Conservation (phyloP, 2,888 invertebrate genomes). For the Schrankia costaestrigalis region DNA sequence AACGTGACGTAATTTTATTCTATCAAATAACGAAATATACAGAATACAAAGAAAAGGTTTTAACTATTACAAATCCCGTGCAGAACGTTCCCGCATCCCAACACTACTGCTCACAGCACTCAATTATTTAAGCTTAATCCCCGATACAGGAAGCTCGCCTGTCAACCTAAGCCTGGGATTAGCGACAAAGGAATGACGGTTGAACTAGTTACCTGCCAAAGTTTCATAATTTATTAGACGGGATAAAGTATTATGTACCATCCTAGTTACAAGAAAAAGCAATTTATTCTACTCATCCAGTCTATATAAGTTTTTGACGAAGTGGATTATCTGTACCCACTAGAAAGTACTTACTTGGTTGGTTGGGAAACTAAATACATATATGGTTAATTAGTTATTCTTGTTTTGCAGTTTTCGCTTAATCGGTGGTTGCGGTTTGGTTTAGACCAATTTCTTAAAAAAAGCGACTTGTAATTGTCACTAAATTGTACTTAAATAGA, state of each 20-base stretch:
- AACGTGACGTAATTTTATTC: too few species aligned
- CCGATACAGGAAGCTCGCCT: constrained; percentile 22
- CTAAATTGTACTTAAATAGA: too few species aligned
- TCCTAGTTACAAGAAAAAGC: constrained; percentile 8
- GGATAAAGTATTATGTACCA: constrained; percentile 11
- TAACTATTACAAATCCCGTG: constrained; percentile 3
- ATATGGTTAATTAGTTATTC: too few species aligned
- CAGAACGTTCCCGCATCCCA: constrained; percentile 10
- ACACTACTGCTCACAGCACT: constrained; percentile 22
- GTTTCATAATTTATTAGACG: constrained; percentile 31
- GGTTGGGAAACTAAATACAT: too few species aligned
- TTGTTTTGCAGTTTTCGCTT: too few species aligned
- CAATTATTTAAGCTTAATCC: constrained; percentile 38
- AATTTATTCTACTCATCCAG: constrained; percentile 4
- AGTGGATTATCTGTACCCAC: too few species aligned
- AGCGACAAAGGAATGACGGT: constrained; percentile 20
- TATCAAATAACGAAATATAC: too few species aligned
- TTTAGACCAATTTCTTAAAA: too few species aligned
- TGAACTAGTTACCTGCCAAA: constrained; percentile 26
- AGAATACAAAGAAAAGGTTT: too few species aligned
- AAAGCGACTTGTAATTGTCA: too few species aligned
- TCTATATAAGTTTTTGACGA: background rate
- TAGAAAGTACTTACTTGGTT: too few species aligned
- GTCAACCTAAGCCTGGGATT: constrained; percentile 22
- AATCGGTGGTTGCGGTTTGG: too few species aligned